phyloP scores from a whole-genome alignment of 1,140 invertebrate species.

The Drosophila asahinai region DNA sequence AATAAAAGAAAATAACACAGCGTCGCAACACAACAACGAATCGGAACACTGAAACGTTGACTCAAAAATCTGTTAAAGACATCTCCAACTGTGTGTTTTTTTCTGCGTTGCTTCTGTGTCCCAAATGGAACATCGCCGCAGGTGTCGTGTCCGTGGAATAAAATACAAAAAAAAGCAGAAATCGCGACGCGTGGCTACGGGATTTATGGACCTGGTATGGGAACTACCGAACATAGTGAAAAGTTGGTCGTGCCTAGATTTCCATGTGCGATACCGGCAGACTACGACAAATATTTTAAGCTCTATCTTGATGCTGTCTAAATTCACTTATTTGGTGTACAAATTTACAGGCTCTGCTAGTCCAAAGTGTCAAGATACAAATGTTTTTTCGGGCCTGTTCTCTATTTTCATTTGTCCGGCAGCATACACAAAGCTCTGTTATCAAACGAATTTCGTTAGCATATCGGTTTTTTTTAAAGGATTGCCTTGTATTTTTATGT shows the following conservation, averaged over 20 bases:
- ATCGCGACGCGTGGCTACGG: slow-evolving; percentile 20
- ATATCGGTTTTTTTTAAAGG: background rate
- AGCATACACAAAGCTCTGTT: slow-evolving; percentile 15
- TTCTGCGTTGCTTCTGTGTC: slow-evolving; percentile 27
- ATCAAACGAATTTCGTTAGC: slow-evolving; percentile 19
- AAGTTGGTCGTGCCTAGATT: slow-evolving; percentile 31
- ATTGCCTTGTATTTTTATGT: background rate
- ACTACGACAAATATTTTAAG: slow-evolving; percentile 47
- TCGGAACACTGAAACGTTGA: slow-evolving; percentile 37
- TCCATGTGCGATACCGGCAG: slow-evolving; percentile 26
- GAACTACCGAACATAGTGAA: slow-evolving; percentile 18
- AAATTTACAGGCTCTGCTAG: slow-evolving; percentile 26
- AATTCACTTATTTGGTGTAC: slow-evolving; percentile 46
- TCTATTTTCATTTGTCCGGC: slow-evolving; percentile 15
- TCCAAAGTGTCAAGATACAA: slow-evolving; percentile 27
- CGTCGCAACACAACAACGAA: slow-evolving; percentile 26
- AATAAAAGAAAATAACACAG: slow-evolving; percentile 28
- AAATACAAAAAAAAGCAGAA: slow-evolving; percentile 1
- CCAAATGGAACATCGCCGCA: slow-evolving; percentile 60
- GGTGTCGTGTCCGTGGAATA: slow-evolving; percentile 31
- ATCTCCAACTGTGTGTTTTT: slow-evolving; percentile 60
- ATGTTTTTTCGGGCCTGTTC: slow-evolving; percentile 4
- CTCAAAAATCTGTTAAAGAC: slow-evolving; percentile 69
- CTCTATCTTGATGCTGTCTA: slow-evolving; percentile 43
- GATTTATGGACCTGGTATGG: slow-evolving; percentile 7